Evolutionary conservation across 2,797 vertebrate genomes (phyloP).

Genomic region (Lepus townsendii): DNA sequence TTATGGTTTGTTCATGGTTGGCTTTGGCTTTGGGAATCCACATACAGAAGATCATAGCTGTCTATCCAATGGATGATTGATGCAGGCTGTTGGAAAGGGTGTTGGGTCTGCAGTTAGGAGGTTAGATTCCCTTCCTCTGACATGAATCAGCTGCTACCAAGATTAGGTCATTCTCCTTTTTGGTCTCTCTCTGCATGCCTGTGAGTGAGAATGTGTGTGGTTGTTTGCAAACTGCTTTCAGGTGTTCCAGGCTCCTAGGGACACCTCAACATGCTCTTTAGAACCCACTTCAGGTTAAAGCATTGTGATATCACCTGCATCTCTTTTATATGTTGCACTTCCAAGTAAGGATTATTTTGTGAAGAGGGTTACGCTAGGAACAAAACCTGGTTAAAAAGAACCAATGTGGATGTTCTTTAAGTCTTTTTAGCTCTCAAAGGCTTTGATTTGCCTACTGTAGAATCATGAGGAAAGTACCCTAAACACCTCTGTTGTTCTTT

Average conservation of each 20-base stretch:
- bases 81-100: background rate
- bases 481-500: background rate
- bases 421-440: background rate
- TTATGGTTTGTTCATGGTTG: background rate
- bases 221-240: background rate
- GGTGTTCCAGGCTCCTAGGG: background rate
- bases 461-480: background rate
- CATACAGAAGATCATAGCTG: background rate
- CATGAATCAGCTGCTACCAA: background rate
- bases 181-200: background rate
- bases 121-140: background rate
- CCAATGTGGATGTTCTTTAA: background rate
- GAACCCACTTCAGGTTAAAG: background rate
- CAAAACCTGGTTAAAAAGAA: constrained; percentile 9
- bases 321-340: background rate
- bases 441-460: background rate
- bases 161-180: background rate
- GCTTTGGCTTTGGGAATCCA: background rate
- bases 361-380: background rate
- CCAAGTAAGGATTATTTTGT: background rate
- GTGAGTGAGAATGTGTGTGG: background rate
- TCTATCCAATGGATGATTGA: too few relatives aligned
- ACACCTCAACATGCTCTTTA: background rate
- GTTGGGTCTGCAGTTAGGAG: accelerated
- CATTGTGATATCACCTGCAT: background rate